Evolutionary conservation across 92 coral and sea anemone genomes (phyloP).

Genomic region (Umimayanthus kanabou): DNA sequence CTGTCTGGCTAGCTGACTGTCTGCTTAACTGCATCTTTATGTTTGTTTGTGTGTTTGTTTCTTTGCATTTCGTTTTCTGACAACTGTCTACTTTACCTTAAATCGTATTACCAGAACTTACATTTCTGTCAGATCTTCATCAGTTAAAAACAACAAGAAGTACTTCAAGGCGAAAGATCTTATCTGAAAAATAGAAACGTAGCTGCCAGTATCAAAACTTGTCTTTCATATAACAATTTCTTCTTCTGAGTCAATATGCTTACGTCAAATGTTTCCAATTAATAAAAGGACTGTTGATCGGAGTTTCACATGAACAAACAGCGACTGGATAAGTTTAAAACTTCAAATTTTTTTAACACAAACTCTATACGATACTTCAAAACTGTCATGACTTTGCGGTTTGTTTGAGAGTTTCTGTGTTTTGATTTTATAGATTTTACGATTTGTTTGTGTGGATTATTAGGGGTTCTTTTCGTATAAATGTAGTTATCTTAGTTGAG

Average conservation of each 20-base stretch:
- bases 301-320: neutral
- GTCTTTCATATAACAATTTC: neutral
- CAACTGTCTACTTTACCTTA: too few relatives aligned
- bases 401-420: too few relatives aligned
- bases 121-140: conserved; percentile 70
- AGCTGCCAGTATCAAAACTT: neutral
- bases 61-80: neutral
- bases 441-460: too few relatives aligned
- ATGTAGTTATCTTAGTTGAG: too few relatives aligned
- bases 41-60: neutral
- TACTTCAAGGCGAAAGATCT: conserved; percentile 61
- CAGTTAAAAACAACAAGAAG: conserved; percentile 57
- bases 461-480: too few relatives aligned
- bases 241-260: neutral
- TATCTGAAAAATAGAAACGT: conserved; percentile 41
- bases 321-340: neutral
- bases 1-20: neutral
- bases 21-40: neutral
- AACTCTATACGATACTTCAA: too few relatives aligned
- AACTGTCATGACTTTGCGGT: too few relatives aligned
- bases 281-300: neutral
- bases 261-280: too few relatives aligned
- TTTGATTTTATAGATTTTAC: too few relatives aligned
- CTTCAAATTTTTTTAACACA: too few relatives aligned
- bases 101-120: conserved; percentile 37